Conservation (phyloP, 2,888 invertebrate species). For the Spodoptera littoralis region DNA sequence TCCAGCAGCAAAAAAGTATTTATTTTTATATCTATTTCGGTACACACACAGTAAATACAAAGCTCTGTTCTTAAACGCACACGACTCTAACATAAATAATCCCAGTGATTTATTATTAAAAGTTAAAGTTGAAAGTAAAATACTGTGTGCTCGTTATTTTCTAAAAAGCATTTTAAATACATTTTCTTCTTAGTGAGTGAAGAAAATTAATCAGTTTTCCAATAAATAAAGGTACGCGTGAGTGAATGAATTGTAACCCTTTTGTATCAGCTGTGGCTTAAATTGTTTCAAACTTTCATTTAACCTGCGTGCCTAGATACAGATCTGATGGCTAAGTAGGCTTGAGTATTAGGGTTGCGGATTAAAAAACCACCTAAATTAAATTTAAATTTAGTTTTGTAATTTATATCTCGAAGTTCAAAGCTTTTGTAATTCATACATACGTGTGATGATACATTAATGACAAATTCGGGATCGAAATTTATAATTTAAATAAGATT, state of each 20-base stretch:
- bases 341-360: constrained; percentile 12
- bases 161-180: background rate
- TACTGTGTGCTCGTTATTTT: background rate
- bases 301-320: constrained; percentile 52
- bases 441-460: no score
- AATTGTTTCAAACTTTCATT: constrained; percentile 52
- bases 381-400: background rate
- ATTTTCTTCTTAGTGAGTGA: background rate
- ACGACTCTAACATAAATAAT: background rate
- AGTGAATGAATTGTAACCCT: constrained; percentile 31
- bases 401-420: no score
- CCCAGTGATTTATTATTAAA: background rate
- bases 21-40: no score
- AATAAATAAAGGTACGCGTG: constrained; percentile 24
- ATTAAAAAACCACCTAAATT: constrained; percentile 6
- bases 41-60: no score
- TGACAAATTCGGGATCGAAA: no score
- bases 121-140: background rate
- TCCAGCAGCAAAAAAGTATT: no score
- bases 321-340: constrained; percentile 31
- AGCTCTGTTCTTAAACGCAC: no score
- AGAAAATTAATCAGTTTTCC: constrained; percentile 25
- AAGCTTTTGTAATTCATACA: no score
- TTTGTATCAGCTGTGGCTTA: constrained; percentile 25
- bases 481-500: no score